Evolutionary conservation across 2,888 invertebrate species (phyloP), one percentile per base, ranked within the genome.

Genomic region (Ormyrus rosae): DNA sequence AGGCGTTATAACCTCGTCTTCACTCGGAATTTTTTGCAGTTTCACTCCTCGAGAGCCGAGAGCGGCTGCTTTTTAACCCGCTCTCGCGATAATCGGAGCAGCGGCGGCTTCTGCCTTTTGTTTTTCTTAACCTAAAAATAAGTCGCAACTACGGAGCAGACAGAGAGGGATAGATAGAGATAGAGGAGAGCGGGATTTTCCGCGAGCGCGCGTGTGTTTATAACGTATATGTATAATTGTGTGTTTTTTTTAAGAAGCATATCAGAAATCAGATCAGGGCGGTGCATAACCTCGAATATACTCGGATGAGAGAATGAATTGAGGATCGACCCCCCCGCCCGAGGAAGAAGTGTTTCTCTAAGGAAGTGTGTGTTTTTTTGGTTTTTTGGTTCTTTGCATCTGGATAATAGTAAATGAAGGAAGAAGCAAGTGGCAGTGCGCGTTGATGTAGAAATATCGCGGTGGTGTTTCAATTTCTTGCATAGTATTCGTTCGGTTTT

Each of bases 101-200:
- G 48, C 55, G 19, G 34, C 56, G 46, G 65, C 65, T 61, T 19
- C 53, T 19, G 13, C 60, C 10, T 60, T 58, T 78, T 73, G 50
- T 73, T 79, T 56, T 79, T 51, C 78, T 68, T 79, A 78, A 79
- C 78, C 78, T 79, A 79, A 56, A 79, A 79, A 73, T 73, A 68
- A 70, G 71, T 65, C 70, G 13, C 19, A 19, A 19, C 19, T 19
- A 19, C 19, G 19, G 19, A 3, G 46, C 34, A 65, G 58, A 56
- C 13, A 60, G 68, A 61, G 58, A 56, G 11, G 19, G 19, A 19
- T 19, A 19, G 19, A 60, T 55, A 61, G 77, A 76, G 81, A 76
- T 76, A 78, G 61, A 53, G 19, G 55, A 64, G 70, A 61, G 67
- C 68, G 73, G 73, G 78, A 79, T 73, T 78, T 73, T 63, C 68